Evolutionary conservation across 2,797 vertebrate species (phyloP).

Genomic region (Ambastaia sidthimunki): DNA sequence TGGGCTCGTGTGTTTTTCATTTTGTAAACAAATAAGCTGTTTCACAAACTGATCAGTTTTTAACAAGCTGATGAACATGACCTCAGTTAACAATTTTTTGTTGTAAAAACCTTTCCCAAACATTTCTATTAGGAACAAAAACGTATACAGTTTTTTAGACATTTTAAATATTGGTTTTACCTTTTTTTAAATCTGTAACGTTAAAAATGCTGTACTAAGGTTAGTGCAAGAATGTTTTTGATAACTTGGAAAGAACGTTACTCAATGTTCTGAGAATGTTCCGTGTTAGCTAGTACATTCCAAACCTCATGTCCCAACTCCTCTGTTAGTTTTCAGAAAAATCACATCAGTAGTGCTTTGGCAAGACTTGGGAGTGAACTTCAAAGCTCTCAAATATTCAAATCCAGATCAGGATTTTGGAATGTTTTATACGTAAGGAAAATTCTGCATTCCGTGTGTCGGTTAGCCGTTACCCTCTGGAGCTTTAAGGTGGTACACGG

Average conservation of each 20-base stretch:
- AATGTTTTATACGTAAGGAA: constrained; percentile 28
- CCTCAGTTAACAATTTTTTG: no score
- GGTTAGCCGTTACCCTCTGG: constrained; percentile 40
- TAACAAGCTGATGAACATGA: no score
- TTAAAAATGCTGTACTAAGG: no score
- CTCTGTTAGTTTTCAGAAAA: neutral
- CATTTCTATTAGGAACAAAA: no score
- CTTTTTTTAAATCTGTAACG: no score
- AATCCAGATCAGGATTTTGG: constrained; percentile 16
- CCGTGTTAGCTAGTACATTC: neutral
- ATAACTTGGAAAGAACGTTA: no score
- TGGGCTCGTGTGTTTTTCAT: neutral
- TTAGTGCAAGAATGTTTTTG: no score
- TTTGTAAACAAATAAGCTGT: neutral
- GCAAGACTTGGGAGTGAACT: neutral
- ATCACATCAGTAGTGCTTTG: neutral
- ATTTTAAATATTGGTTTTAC: no score
- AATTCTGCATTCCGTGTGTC: constrained; percentile 40
- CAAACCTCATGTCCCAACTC: neutral
- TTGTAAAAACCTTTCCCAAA: no score
- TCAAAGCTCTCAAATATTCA: constrained; percentile 21
- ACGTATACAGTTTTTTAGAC: no score
- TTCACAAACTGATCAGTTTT: neutral
- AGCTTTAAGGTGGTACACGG: constrained; percentile 49
- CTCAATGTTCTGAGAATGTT: neutral